Conservation (phyloP, 2,797 vertebrate genomes). For the Leucoraja ocellata region DNA sequence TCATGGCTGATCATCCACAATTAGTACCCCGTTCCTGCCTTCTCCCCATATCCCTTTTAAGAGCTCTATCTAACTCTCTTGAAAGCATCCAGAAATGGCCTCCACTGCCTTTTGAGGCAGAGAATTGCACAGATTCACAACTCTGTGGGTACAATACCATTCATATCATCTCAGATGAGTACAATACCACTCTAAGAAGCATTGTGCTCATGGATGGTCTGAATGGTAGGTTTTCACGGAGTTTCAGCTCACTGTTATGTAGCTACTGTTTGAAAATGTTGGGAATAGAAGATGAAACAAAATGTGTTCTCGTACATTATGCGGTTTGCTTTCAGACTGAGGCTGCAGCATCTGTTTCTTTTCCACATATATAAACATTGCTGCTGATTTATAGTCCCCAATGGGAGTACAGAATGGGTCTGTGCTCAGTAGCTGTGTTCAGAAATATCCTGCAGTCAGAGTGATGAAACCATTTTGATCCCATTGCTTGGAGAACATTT, state of each 20-base stretch:
- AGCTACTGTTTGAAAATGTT: background rate
- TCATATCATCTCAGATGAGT: too few relatives aligned
- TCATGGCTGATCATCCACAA: too few relatives aligned
- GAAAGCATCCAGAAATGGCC: too few relatives aligned
- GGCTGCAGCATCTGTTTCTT: background rate
- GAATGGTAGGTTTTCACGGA: background rate
- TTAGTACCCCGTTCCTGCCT: too few relatives aligned
- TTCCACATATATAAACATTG: background rate
- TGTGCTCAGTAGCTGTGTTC: background rate
- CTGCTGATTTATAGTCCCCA: slow-evolving; percentile 14
- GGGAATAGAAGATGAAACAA: background rate
- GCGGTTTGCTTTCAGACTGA: slow-evolving; percentile 10
- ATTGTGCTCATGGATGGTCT: background rate
- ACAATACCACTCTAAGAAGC: background rate
- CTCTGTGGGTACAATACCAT: too few relatives aligned
- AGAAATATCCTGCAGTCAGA: slow-evolving; percentile 15
- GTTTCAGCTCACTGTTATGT: background rate
- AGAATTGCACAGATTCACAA: too few relatives aligned
- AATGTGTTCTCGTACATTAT: background rate
- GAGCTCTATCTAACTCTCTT: too few relatives aligned
- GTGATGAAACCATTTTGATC: slow-evolving; percentile 13
- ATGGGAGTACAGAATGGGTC: background rate
- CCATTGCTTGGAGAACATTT: background rate
- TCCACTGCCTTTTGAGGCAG: too few relatives aligned
- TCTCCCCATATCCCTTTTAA: too few relatives aligned